Conservation (phyloP, 2,888 invertebrate species). For the Caenorhabditis becei region DNA sequence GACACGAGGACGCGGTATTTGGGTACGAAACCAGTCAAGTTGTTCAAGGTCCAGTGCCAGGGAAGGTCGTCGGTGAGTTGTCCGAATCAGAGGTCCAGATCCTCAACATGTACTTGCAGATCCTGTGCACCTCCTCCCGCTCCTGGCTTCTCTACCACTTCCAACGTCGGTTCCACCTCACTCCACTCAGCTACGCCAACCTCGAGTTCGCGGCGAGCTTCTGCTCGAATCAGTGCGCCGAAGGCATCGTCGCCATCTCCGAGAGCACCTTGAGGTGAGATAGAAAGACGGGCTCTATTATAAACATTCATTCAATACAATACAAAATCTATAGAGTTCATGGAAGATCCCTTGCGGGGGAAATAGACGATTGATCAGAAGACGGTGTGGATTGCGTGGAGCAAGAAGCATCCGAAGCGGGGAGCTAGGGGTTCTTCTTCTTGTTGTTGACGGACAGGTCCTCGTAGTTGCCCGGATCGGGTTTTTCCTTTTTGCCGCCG, state of each 20-base stretch:
- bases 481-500: too few species aligned
- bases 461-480: too few species aligned
- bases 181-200: conserved; percentile 87
- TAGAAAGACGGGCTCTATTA: neutral
- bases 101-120: conserved; percentile 80
- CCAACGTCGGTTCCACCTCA: conserved; percentile 88
- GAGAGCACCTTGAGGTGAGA: conserved; percentile 91
- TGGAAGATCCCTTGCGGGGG: too few species aligned
- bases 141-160: conserved; percentile 99
- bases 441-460: too few species aligned
- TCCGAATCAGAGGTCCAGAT: too few species aligned
- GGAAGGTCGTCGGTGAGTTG: conserved; percentile 90
- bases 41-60: conserved; percentile 96
- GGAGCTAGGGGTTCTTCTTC: too few species aligned
- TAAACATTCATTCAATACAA: neutral
- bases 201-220: conserved; percentile 98
- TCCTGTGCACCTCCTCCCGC: conserved; percentile 96
- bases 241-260: conserved; percentile 98
- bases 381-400: too few species aligned
- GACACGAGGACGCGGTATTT: conserved; percentile 97
- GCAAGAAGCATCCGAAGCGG: too few species aligned
- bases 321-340: too few species aligned
- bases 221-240: conserved; percentile 95
- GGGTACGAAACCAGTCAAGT: conserved; percentile 94
- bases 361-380: too few species aligned